phyloP scores from a whole-genome alignment of 1,140 invertebrate species.

The Steinernema khuongi region DNA sequence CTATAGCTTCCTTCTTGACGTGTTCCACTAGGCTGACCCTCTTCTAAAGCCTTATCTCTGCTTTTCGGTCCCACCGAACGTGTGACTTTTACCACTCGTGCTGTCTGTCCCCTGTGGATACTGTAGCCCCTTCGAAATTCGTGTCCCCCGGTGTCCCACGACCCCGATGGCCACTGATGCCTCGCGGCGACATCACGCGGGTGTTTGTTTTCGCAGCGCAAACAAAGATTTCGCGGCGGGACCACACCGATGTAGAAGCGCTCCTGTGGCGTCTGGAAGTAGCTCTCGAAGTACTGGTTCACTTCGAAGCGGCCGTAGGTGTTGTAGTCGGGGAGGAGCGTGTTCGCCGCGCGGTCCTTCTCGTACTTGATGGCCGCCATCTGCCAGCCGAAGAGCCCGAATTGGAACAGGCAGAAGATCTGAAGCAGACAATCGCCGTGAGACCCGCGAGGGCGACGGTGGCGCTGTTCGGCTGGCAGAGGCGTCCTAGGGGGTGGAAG shows the following conservation, averaged over 20 bases:
- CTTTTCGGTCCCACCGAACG: no score
- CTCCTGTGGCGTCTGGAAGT: slow-evolving; percentile 53
- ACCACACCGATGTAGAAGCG: slow-evolving; percentile 52
- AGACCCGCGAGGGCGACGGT: neutral
- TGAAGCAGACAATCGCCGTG: slow-evolving; percentile 25
- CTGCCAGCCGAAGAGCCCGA: slow-evolving; percentile 56
- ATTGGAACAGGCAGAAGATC: slow-evolving; percentile 54
- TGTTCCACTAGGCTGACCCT: no score
- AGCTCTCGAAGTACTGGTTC: slow-evolving; percentile 53
- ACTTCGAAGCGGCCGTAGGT: slow-evolving; percentile 56
- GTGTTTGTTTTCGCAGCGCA: neutral
- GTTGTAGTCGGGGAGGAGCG: slow-evolving; percentile 55
- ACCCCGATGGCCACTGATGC: neutral
- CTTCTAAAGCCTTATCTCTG: no score
- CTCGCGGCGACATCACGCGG: neutral
- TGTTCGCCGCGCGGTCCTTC: slow-evolving; percentile 56
- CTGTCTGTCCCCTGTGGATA: no score
- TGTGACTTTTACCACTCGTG: no score
- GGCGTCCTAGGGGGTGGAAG: neutral
- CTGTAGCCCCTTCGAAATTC: no score
- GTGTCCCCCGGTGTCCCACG: no score
- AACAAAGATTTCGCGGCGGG: neutral
- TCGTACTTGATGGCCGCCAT: slow-evolving; percentile 58
- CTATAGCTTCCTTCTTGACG: neutral
- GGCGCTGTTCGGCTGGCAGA: slow-evolving; percentile 23